These are phyloP conservation scores for Hormaphis cornu DNA, from an alignment of 1,140 invertebrate genomes.

Conservation along the genomic window DNA sequence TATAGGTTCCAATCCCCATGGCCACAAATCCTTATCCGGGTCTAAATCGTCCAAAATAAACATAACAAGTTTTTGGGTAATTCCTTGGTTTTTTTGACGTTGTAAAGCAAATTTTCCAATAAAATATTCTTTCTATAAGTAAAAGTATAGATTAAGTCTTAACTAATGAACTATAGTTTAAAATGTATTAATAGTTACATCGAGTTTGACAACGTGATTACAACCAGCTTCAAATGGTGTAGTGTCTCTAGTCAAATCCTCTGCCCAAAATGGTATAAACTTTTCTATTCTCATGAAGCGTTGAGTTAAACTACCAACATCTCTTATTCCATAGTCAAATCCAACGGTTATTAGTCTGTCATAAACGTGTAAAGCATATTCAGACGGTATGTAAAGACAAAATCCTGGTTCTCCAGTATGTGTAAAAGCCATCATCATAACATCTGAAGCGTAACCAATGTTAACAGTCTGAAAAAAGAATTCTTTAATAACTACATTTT, in stretches of 20 bases:
- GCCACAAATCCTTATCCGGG: constrained; percentile 62
- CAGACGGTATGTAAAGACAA: constrained; percentile 67
- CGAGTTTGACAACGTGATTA: constrained; percentile 60
- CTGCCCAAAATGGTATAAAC: constrained; percentile 55
- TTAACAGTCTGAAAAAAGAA: constrained; percentile 51
- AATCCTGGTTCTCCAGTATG: constrained; percentile 77
- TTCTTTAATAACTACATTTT: background rate
- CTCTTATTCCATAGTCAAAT: constrained; percentile 57
- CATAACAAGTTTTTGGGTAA: constrained; percentile 59
- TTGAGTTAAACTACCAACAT: constrained; percentile 67
- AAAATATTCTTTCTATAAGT: constrained; percentile 58
- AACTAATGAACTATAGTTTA: background rate
- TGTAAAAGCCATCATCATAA: constrained; percentile 69
- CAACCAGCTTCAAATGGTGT: constrained; percentile 71
- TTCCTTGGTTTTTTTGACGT: constrained; percentile 58
- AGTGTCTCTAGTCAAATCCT: constrained; percentile 61
- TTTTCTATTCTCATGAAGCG: constrained; percentile 58
- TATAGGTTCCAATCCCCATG: constrained; percentile 72
- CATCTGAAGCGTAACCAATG: constrained; percentile 64
- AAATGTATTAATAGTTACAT: constrained; percentile 41
- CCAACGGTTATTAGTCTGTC: constrained; percentile 56
- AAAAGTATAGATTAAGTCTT: constrained; percentile 23
- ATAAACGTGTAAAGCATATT: constrained; percentile 73
- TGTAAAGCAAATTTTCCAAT: constrained; percentile 63
- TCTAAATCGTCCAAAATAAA: constrained; percentile 65